Conservation (phyloP, 2,888 invertebrate genomes). For the Seira musarum region DNA sequence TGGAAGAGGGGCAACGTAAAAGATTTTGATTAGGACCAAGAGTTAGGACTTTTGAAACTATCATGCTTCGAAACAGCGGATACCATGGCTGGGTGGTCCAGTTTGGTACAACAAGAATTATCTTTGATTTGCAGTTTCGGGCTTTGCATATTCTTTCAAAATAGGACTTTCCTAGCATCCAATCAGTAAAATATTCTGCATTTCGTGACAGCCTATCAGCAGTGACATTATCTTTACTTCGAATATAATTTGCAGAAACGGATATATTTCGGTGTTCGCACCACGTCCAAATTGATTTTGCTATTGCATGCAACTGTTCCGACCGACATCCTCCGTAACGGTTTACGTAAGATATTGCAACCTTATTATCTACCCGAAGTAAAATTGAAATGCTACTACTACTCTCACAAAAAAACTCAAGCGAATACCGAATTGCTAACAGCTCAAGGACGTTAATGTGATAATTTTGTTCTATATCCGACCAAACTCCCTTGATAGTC, state of each 20-base stretch:
- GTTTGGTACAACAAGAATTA: constrained; percentile 57
- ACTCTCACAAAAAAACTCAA: too few species aligned
- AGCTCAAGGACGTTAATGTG: too few species aligned
- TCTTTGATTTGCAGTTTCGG: too few species aligned
- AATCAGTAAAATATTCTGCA: too few species aligned
- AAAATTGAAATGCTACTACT: too few species aligned
- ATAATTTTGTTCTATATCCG: too few species aligned
- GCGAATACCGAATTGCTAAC: too few species aligned
- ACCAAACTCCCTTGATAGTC: too few species aligned
- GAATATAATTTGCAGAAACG: constrained; percentile 13
- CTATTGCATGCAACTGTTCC: neutral
- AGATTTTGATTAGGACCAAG: constrained; percentile 32
- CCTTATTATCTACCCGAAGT: neutral
- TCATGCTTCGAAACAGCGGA: constrained; percentile 36
- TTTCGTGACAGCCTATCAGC: neutral
- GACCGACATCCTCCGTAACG: neutral
- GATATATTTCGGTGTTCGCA: neutral
- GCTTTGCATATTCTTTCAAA: too few species aligned
- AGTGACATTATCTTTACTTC: neutral
- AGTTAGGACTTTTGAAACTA: constrained; percentile 21
- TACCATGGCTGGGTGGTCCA: constrained; percentile 62
- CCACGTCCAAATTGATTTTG: neutral
- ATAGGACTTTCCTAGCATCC: too few species aligned
- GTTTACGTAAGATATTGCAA: constrained; percentile 2
- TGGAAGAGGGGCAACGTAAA: constrained; percentile 41